Evolutionary conservation across 2,113 vertebrate genomes (phyloP), one percentile per base, ranked within the genome.

Genomic region (Plecturocebus donacophilus): DNA sequence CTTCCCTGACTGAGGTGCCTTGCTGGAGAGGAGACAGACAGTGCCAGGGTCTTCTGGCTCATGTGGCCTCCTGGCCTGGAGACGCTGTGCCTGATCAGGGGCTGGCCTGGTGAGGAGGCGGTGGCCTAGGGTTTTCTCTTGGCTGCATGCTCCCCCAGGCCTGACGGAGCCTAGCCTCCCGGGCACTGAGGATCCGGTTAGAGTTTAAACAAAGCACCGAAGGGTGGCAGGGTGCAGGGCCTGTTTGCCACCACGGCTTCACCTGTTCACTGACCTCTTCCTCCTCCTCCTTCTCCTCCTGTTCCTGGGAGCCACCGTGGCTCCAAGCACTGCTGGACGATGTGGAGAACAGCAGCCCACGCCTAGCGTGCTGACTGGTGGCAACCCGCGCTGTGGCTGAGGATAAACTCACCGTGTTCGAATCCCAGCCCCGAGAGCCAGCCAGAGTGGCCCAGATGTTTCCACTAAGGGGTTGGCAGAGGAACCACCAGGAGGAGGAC

Each of bases 361-460:
- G 96, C 17, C 66, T 35, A 32, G 49, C 49, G 49, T 12, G 14
- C 10, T 0, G 95, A 91, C 58, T 96, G 97, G 98, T 42, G 92
- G 27, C 35, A 64, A 27, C 89, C 95, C 66, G 97, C 86, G 75
- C 90, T 35, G 79, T 92, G 88, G 93, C 93, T 87, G 75, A 97
- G 97, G 86, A 66, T 54, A 3, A 7, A 81, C 25, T 82, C 90
- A 12, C 83, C 45, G n/a, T 4, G 96, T 88, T 97, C 70, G n/a
- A 25, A 73, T 94, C 97, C 83, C 94, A 85, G 95, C 94, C 97
- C 83, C 91, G 97, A 97, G 96, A 90, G 75, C 0, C 76, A 83
- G 98, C 97, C 98, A 98, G 97, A 70, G 96, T 54, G 1, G 17
- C 93, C 97, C 98, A 97, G 98, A 64, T 98, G 98, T 96, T 98